These are phyloP conservation scores for Pristionchus japonicus DNA, from an alignment of 2,888 invertebrate genomes.

Conservation along the genomic window DNA sequence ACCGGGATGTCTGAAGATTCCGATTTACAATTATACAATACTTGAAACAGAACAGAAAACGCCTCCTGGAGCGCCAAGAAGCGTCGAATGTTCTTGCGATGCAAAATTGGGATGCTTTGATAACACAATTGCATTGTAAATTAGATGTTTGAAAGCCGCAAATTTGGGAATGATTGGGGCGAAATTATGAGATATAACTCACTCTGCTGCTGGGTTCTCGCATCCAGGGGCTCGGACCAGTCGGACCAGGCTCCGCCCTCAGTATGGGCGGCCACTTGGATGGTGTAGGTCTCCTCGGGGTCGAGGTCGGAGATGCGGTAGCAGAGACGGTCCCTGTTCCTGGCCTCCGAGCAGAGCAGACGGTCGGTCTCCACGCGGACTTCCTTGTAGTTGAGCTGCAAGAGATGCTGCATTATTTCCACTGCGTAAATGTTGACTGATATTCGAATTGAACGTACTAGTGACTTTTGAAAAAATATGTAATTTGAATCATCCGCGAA, in stretches of 20 bases:
- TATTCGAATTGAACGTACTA: neutral
- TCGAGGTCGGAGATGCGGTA: conserved; percentile 73
- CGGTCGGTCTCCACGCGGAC: conserved; percentile 69
- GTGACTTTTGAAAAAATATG: neutral
- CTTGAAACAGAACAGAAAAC: too few relatives aligned
- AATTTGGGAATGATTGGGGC: too few relatives aligned
- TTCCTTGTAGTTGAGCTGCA: conserved; percentile 71
- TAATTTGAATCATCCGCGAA: too few relatives aligned
- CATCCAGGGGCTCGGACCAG: conserved; percentile 71
- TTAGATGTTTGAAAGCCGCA: too few relatives aligned
- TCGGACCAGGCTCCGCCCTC: conserved; percentile 74
- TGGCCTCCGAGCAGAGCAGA: conserved; percentile 71
- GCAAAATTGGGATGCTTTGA: too few relatives aligned
- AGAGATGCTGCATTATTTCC: neutral
- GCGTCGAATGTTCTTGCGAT: too few relatives aligned
- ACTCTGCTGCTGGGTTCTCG: conserved; percentile 67
- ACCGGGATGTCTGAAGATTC: conserved; percentile 74
- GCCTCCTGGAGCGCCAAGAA: too few relatives aligned
- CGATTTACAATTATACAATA: too few relatives aligned
- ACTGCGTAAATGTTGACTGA: neutral
- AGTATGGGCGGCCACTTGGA: conserved; percentile 73
- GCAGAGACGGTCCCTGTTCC: conserved; percentile 72
- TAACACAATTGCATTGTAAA: too few relatives aligned
- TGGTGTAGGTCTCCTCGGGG: conserved; percentile 74
- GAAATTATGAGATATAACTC: too few relatives aligned